Base-by-base conservation (phyloP, 2,797 vertebrate genomes). In the Choloepus didactylus region DNA sequence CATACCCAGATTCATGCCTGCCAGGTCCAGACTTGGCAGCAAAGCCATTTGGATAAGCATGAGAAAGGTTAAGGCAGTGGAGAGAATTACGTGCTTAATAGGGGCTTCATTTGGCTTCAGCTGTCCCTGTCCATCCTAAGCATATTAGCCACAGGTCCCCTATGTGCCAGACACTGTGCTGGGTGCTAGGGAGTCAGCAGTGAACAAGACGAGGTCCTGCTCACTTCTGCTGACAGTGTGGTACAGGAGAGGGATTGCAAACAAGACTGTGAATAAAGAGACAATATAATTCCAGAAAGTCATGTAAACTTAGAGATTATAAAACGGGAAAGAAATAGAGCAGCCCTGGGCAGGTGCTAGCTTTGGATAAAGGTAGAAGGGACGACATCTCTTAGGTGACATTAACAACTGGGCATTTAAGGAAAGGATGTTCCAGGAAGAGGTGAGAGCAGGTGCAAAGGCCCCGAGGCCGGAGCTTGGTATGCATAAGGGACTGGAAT, bases 71-170 rank as follows among this genome's bases (percentile, higher is more conserved):
- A 2, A 80, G 70, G 31, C 49, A 3, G 1, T 12, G n/a, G 77
- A 35, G 46, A 66, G 15, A 23, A 21, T 27, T 6, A 9, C 0
- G 4, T 35, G 7, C 49, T 35, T 69, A 18, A 1, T 25, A 0
- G 2, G 9, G 41, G 41, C 54, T 46, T 14, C 0, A 2, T 1
- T 0, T 7, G 46, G 59, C 59, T 15, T 7, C 9, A 2, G 44
- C 88, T 64, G 35, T 23, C 15, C 21, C 1, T 44, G 18, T 66
- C 29, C 7, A 2, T 23, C 41, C 29, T 23, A 0, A 3, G 2
- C 10, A 1, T 12, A 1, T n/a, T 9, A 25, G 35, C 23, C 35
- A 18, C 9, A 5, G 6, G 44, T 49, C 49, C 21, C 14, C 25
- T 12, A 0, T 7, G 41, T 14, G 11, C 79, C 64, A 31, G 56